Base-by-base conservation (phyloP, 2,797 vertebrate species). In the Nyctibius grandis region DNA sequence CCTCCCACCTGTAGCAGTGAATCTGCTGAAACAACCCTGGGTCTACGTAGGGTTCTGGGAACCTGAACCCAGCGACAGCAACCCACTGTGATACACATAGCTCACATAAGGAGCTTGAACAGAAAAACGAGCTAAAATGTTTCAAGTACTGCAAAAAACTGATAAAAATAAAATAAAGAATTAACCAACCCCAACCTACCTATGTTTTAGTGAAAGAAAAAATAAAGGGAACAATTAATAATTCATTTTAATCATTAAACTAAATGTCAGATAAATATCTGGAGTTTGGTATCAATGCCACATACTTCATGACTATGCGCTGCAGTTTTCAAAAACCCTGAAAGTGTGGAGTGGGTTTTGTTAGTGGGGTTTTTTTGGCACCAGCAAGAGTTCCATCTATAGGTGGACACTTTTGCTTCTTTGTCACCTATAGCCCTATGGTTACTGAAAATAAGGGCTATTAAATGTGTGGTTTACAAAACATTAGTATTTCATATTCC, bases 401-500 rank as follows among this genome's bases (percentile, higher is more conserved):
- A 84, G 72, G 38, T 84, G 57, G 50, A 91, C 34, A 78, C 50
- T 61, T 92, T 80, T 54, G 42, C 50, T 90, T 26, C 54, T 63
- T n/a, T 85, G 33, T n/a, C 70, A 86, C 67, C 70, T 74, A 57
- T 63, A 91, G 85, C 44, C 77, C 51, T 36, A 22, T n/a, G 18
- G 81, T 57, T 87, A 36, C 56, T 50, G 51, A 74, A 53, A 91
- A 91, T 33, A 75, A 85, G 53, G 75, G 60, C 81, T 89, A 85
- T 74, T 76, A 76, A 81, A 93, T 28, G 40, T 34, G 38, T 3
- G 3, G 92, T 93, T 96, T 95, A 91, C 80, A 88, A 93, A 97
- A 93, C 85, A 95, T 69, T 54, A 68, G 17, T 88, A 90, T 95
- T 91, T 95, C 80, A 38, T 90, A 96, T 88, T 97, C 76, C n/a